A percentile compares a stretch with the other conserved stretches of the same genome.
phyloP scores from a whole-genome alignment of 2,113 vertebrate species.

The Corythornis vintsioides region DNA sequence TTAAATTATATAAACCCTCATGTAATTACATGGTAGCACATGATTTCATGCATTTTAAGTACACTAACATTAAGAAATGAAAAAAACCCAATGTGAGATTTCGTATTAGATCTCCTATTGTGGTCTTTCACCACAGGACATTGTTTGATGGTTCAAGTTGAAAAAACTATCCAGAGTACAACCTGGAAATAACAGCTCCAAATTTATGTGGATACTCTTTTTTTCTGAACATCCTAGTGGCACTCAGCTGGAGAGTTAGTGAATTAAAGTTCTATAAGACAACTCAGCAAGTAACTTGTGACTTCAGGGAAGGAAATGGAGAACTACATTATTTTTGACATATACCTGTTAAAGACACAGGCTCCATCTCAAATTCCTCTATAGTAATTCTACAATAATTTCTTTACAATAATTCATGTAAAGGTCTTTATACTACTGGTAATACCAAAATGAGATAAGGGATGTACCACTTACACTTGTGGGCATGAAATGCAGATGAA shows the following conservation, averaged over 20 bases:
- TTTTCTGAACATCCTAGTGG: neutral
- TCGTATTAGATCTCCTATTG: neutral
- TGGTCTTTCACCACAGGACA: neutral
- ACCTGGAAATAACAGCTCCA: neutral
- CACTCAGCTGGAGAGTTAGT: neutral
- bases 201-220: neutral
- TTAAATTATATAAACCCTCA: neutral
- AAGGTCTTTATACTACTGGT: neutral
- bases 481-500: neutral
- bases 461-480: neutral
- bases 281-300: neutral
- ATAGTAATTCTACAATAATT: neutral
- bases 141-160: neutral
- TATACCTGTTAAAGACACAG: neutral
- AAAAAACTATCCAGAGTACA: neutral
- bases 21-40: neutral
- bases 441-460: neutral
- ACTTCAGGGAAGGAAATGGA: neutral
- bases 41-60: neutral
- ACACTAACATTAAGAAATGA: neutral
- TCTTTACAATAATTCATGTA: neutral
- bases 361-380: neutral
- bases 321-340: neutral
- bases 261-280: neutral
- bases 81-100: neutral